Conservation (phyloP, 2,113 vertebrate genomes). For the Patagioenas fasciata region DNA sequence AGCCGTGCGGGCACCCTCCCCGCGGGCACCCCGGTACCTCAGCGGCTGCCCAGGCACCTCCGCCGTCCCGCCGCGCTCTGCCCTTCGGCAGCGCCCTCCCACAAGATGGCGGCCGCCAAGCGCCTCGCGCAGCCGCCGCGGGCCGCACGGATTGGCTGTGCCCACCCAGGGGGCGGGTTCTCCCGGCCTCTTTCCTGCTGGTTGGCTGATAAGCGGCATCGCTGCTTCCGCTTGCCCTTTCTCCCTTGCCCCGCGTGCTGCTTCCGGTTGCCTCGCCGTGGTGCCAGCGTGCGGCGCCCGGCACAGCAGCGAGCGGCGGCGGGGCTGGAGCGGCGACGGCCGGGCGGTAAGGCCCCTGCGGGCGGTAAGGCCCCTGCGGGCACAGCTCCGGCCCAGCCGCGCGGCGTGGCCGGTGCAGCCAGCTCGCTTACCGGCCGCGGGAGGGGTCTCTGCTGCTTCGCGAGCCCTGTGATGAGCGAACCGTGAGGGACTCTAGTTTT, state of each 20-base stretch:
- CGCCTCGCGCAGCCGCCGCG: not conserved
- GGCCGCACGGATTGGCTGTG: not conserved
- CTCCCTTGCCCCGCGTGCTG: fast-evolving
- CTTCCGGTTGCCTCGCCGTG: fast-evolving
- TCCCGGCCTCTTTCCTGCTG: not conserved
- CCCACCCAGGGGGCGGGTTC: fast-evolving
- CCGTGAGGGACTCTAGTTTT: fast-evolving
- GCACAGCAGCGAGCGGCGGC: not conserved
- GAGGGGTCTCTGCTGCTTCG: not conserved
- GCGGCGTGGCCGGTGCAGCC: too few species aligned
- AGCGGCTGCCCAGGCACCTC: too few species aligned
- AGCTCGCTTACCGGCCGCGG: not conserved
- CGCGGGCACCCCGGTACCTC: fast-evolving
- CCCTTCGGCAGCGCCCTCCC: constrained; percentile 24
- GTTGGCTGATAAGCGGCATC: fast-evolving
- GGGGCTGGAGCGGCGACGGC: not conserved
- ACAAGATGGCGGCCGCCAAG: not conserved
- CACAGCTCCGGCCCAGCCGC: too few species aligned
- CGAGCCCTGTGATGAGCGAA: not conserved
- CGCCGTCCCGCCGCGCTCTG: not conserved
- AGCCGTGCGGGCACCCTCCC: fast-evolving
- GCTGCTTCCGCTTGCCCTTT: not conserved
- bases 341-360: not conserved
- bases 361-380: not conserved
- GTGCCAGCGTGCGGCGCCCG: not conserved